Evolutionary conservation across 2,888 invertebrate species (phyloP), one percentile per base, ranked within the genome.

Genomic region (Torymus auratus): DNA sequence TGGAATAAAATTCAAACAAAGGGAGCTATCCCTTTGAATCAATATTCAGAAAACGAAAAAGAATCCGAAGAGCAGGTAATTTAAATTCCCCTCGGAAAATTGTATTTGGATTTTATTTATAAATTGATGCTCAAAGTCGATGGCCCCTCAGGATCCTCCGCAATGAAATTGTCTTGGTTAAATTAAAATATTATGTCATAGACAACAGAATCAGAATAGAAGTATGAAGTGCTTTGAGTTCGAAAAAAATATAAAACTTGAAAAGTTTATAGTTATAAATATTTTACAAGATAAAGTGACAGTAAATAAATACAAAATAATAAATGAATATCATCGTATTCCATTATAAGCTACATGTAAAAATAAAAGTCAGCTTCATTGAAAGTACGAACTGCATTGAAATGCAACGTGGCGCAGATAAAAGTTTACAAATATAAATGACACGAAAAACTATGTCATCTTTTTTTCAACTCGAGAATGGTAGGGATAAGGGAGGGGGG

Each of bases 41-140:
- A 41, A 41, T 41, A 41, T 41, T 1, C 41, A 41, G 41, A n/a
- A 15, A 15, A n/a, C 2, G 64, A 41, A 20, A 71, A 50, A 55
- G n/a, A 64, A 13, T 20, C 13, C 64, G 13, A 60, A 53, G 28
- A 28, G 4, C 41, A 60, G 28, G 15, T 61, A 53, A 28, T 72
- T 72, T 17, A 72, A 60, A 72, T 72, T 72, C 61, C 14, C 23
- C 23, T 62, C 60, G 52, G 13, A 62, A 72, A 72, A 72, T 52
- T 62, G 23, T 69, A 56, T 69, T 69, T 12, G 13, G 41, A 41
- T 41, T 41, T 41, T 41, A 41, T 41, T 41, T 5, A 41, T 13
- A 15, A 70, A 70, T 58, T 23, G 41, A 70, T 14, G 13, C 10
- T 61, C 14, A 61, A 61, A 61, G 23, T 61, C 61, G 28, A 61